These are phyloP conservation scores for Iguana delicatissima DNA, from an alignment of 2,797 vertebrate species.

Conservation along the genomic window DNA sequence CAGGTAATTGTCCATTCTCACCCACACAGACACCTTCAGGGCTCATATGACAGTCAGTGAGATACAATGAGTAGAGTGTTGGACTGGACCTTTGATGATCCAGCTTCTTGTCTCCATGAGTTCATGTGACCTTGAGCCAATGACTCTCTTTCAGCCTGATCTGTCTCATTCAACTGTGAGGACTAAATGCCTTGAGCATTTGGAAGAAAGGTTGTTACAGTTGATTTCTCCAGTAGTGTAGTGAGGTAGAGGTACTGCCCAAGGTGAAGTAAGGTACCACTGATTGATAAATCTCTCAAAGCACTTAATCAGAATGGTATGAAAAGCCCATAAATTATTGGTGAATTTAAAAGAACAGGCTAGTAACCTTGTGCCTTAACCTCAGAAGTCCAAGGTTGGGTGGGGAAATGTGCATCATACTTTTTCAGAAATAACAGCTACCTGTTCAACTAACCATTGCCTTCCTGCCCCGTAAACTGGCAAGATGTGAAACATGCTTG, in stretches of 20 bases:
- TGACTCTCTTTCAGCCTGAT: too few relatives aligned
- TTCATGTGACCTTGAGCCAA: too few relatives aligned
- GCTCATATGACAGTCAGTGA: neutral
- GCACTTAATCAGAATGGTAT: neutral
- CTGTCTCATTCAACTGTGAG: too few relatives aligned
- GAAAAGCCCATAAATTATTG: neutral
- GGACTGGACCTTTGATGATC: too few relatives aligned
- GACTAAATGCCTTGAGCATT: too few relatives aligned
- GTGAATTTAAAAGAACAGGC: neutral
- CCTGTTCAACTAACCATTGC: neutral
- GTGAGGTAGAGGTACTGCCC: neutral
- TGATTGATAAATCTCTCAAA: neutral
- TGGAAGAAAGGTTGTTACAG: too few relatives aligned
- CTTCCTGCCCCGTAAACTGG: neutral
- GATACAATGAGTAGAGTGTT: too few relatives aligned
- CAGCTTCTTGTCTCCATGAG: too few relatives aligned
- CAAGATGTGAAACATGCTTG: neutral
- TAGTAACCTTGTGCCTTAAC: neutral
- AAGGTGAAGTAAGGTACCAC: neutral
- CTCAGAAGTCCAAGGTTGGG: neutral
- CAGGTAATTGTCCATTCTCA: neutral
- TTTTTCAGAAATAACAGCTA: neutral
- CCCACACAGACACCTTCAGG: neutral
- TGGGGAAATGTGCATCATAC: neutral
- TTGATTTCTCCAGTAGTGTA: neutral